Evolutionary conservation across 2,888 invertebrate genomes (phyloP).

Genomic region (Eilema griseolum): DNA sequence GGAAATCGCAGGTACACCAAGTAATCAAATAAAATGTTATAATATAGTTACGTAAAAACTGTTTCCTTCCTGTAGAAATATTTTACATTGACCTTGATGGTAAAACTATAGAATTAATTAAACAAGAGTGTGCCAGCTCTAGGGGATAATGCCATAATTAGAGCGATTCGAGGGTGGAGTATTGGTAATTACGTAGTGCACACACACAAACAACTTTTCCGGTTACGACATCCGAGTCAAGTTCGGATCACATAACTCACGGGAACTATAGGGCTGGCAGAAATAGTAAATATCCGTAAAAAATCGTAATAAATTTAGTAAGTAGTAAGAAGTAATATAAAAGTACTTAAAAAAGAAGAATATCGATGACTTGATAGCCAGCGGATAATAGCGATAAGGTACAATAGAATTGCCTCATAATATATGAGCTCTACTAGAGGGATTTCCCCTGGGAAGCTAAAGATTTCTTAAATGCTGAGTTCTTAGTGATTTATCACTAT

Average conservation of each 20-base stretch:
- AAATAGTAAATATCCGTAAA: neutral
- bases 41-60: neutral
- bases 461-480: neutral
- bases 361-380: neutral
- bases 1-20: neutral
- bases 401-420: neutral
- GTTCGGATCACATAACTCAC: constrained; percentile 3
- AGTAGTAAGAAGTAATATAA: too few species aligned
- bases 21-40: neutral
- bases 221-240: neutral
- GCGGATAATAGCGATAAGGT: neutral
- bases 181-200: neutral
- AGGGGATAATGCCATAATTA: constrained; percentile 3
- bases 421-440: neutral
- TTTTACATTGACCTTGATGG: neutral
- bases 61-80: neutral
- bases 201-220: neutral
- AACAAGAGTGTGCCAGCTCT: neutral
- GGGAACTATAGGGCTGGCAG: neutral
- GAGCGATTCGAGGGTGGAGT: neutral
- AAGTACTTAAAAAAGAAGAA: too few species aligned
- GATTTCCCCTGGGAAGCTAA: neutral
- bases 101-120: constrained; percentile 1
- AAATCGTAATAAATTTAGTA: neutral
- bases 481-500: neutral